These are phyloP conservation scores for Cerceris rybyensis DNA, from an alignment of 2,888 invertebrate species.

Conservation along the genomic window DNA sequence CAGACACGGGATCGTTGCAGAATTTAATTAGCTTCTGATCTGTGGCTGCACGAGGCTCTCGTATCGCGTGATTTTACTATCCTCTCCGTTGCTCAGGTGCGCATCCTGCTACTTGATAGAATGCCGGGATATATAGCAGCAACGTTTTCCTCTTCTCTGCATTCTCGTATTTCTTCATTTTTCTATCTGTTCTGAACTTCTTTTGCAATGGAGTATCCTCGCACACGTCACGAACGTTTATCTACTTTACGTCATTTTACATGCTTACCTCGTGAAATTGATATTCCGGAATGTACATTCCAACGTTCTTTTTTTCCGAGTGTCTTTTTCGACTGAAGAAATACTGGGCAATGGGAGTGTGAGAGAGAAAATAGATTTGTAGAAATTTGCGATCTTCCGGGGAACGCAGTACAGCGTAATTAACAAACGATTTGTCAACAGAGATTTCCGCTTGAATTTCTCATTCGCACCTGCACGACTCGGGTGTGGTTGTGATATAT, in stretches of 20 bases:
- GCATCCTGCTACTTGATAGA: constrained; percentile 53
- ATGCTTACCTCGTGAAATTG: constrained; percentile 51
- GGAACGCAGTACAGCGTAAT: not conserved
- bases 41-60: constrained; percentile 11
- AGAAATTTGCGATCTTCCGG: not conserved
- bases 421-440: not conserved
- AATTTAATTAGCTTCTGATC: constrained; percentile 57
- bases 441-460: not conserved
- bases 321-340: constrained; percentile 14
- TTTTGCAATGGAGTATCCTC: constrained; percentile 33
- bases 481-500: too few relatives aligned
- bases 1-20: constrained; percentile 21
- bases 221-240: constrained; percentile 58
- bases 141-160: constrained; percentile 42
- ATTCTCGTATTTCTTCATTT: constrained; percentile 43
- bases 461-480: too few relatives aligned
- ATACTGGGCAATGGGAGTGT: constrained; percentile 31
- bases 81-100: constrained; percentile 44
- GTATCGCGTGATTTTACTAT: constrained; percentile 54
- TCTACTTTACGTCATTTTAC: constrained; percentile 58
- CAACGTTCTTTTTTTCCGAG: constrained; percentile 34
- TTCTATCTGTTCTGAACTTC: constrained; percentile 13
- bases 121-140: constrained; percentile 45
- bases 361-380: not conserved
- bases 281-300: constrained; percentile 51